These are phyloP conservation scores for Cataglyphis cursor DNA, from an alignment of 2,888 invertebrate genomes.

Conservation along the genomic window DNA sequence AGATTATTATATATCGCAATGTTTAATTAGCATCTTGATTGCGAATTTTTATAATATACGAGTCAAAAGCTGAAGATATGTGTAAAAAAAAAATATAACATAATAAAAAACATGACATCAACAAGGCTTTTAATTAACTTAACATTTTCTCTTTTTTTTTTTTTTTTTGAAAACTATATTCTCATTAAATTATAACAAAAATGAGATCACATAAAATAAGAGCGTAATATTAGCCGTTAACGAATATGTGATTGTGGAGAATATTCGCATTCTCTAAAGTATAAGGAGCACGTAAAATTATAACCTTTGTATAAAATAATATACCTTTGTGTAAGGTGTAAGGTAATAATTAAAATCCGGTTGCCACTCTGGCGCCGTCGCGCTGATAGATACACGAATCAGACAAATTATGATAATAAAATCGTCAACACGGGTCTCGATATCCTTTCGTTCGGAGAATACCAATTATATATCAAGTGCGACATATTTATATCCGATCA, in stretches of 20 bases:
- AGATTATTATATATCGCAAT: not conserved
- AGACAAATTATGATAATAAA: constrained; percentile 54
- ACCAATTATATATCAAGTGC: constrained; percentile 69
- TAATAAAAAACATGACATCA: not conserved
- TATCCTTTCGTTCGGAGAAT: constrained; percentile 58
- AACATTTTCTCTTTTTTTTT: not conserved
- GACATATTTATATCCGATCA: constrained; percentile 62
- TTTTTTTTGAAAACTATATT: not conserved
- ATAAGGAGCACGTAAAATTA: constrained; percentile 13
- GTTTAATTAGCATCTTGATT: not conserved
- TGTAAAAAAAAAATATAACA: not conserved
- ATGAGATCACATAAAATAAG: not conserved
- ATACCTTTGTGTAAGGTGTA: not conserved
- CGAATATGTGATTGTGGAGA: not conserved
- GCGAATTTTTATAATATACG: not conserved
- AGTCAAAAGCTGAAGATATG: not conserved
- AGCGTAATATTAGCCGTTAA: constrained; percentile 34
- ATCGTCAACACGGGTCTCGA: constrained; percentile 57
- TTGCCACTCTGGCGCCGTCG: constrained; percentile 7
- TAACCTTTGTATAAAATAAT: not conserved
- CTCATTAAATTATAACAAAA: constrained; percentile 9
- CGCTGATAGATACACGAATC: constrained; percentile 47
- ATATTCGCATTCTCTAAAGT: constrained; percentile 36
- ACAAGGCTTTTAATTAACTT: not conserved
- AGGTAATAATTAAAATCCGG: constrained; percentile 42